Percentiles rank a stretch among this genome's conserved stretches.
phyloP scores from a whole-genome alignment of 2,888 invertebrate genomes.

The Tetranychus piercei region DNA sequence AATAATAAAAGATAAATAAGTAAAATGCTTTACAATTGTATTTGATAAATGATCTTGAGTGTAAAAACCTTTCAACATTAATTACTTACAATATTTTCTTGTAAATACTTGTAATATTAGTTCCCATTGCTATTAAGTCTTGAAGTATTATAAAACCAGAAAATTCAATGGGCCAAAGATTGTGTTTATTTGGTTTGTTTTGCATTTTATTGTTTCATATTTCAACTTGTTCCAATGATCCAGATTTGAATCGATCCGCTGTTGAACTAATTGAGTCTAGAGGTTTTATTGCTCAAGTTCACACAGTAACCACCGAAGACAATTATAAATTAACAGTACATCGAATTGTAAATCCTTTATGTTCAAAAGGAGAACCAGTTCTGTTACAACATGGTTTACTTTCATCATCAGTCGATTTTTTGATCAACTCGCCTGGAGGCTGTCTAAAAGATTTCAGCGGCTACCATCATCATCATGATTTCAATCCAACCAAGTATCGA shows the following conservation, averaged over 20 bases:
- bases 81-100: no score
- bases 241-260: not conserved
- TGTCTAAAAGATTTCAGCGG: not conserved
- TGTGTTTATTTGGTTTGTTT: no score
- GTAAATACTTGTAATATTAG: no score
- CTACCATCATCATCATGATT: not conserved
- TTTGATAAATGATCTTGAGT: no score
- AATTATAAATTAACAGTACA: constrained; percentile 17
- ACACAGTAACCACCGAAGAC: constrained; percentile 16
- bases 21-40: no score
- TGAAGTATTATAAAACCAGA: no score
- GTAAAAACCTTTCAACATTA: no score
- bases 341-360: constrained; percentile 19
- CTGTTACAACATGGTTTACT: constrained; percentile 8
- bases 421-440: constrained; percentile 9
- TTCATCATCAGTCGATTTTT: not conserved
- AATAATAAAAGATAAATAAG: no score
- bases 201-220: no score
- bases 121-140: no score
- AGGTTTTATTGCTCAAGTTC: constrained; percentile 17
- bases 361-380: not conserved
- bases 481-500: not conserved
- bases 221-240: not conserved
- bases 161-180: no score
- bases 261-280: constrained; percentile 14